These are phyloP conservation scores for Neopelma chrysocephalum DNA, from an alignment of 2,797 vertebrate species.

Conservation along the genomic window DNA sequence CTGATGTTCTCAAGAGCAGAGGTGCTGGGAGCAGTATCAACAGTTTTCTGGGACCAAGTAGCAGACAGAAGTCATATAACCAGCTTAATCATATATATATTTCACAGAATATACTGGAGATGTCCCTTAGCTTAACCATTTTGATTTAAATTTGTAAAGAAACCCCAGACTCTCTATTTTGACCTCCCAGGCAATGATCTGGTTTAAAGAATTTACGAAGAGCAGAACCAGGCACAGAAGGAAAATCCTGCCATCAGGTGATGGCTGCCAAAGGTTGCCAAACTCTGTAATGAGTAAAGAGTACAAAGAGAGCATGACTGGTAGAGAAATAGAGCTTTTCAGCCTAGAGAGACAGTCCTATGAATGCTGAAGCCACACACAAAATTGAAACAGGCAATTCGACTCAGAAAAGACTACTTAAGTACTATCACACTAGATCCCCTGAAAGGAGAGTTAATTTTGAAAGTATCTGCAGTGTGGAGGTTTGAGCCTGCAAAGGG, in stretches of 20 bases:
- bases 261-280: neutral
- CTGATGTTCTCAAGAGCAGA: neutral
- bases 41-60: neutral
- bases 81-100: neutral
- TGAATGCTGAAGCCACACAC: neutral
- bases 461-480: neutral
- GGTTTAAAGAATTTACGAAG: neutral
- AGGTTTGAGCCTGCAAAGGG: neutral
- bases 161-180: neutral
- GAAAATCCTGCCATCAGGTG: neutral
- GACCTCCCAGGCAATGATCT: neutral
- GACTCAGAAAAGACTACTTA: slow-evolving; percentile 4
- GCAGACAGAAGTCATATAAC: neutral
- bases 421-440: neutral
- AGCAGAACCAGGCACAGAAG: neutral
- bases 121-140: neutral
- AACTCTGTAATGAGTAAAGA: neutral
- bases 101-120: neutral
- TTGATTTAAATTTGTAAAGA: neutral
- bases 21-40: neutral
- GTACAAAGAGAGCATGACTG: neutral
- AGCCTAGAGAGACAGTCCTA: neutral
- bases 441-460: slow-evolving; percentile 8
- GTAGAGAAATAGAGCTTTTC: slow-evolving; percentile 40
- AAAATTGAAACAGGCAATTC: slow-evolving; percentile 25